Conservation (phyloP, 2,797 vertebrate genomes). For the Anguilla anguilla region DNA sequence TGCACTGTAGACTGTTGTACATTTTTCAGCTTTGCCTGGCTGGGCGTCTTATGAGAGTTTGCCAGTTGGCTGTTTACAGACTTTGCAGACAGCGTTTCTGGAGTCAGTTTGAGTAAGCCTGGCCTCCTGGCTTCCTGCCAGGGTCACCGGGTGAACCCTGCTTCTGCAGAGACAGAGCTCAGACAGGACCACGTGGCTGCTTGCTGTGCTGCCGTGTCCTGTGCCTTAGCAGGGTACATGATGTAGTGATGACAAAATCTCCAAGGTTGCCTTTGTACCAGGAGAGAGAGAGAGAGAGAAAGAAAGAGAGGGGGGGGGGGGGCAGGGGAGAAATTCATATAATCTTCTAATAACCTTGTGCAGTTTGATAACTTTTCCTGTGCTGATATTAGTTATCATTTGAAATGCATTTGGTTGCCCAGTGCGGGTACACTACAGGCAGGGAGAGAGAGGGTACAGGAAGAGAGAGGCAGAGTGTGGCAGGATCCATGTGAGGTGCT, state of each 20-base stretch:
- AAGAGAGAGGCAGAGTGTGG: too few species aligned
- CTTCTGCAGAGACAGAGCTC: neutral
- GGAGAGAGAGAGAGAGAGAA: neutral
- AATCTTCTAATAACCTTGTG: slow-evolving; percentile 19
- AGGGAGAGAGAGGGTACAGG: too few species aligned
- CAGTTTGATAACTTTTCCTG: slow-evolving; percentile 3
- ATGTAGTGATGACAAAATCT: neutral
- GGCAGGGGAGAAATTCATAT: neutral
- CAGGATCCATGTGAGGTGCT: too few species aligned
- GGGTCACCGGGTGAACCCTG: too few species aligned
- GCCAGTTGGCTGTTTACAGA: too few species aligned
- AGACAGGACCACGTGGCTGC: neutral
- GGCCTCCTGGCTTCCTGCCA: too few species aligned
- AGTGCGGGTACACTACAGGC: neutral
- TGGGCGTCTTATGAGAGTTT: too few species aligned
- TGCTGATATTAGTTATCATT: neutral
- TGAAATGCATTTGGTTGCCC: neutral
- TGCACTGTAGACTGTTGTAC: too few species aligned
- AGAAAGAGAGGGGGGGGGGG: neutral
- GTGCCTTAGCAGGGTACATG: neutral
- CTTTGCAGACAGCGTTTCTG: too few species aligned
- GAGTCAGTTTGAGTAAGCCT: too few species aligned
- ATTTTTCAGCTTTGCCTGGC: too few species aligned
- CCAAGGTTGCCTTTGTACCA: neutral
- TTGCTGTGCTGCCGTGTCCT: too few species aligned